Evolutionary conservation across 2,113 vertebrate genomes (phyloP), one percentile per base, ranked within the genome.

Genomic region (Larimichthys crocea): DNA sequence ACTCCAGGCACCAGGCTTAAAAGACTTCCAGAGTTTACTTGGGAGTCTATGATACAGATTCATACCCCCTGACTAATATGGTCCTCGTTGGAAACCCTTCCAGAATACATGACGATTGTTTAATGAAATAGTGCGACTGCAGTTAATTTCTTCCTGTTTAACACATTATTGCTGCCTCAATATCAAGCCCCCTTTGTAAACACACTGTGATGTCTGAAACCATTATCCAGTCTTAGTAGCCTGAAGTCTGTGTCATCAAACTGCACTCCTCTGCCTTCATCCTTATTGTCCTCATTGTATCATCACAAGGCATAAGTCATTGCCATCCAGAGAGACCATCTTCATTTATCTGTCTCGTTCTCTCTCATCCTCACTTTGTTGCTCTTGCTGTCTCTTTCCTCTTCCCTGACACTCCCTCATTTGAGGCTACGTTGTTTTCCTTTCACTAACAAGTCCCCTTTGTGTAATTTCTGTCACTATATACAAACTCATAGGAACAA

Each of bases 401-500:
- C 56, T 59, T 40, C n/a, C 67, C 15, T 57, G 75, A 74, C 83
- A 59, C 46, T 72, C 67, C 70, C 82, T 81, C 31, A 42, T 89
- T 82, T 88, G 53, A 85, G 83, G 65, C 83, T 50, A 74, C 60
- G 60, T 75, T 88, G 74, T 82, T 88, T 82, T 85, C 31, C 64
- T 83, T 83, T 72, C 66, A 57, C 91, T 93, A 93, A 93, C 91
- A 93, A 91, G 90, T 92, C 90, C 88, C 91, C 14, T 20, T 79
- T 89, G 91, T 80, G 76, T 89, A 10, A 77, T 92, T 92, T 85
- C 60, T 87, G 53, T 77, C 59, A 75, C 68, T 50, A 61, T 83
- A 81, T 82, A 77, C 59, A 80, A 87, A 88, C 80, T 88, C 88
- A 46, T 59, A 67, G 84, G 74, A 86, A 65, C 85, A 86, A 82